Base-by-base conservation (phyloP, 2,888 invertebrate genomes). In the Balanococcus diminutus region DNA sequence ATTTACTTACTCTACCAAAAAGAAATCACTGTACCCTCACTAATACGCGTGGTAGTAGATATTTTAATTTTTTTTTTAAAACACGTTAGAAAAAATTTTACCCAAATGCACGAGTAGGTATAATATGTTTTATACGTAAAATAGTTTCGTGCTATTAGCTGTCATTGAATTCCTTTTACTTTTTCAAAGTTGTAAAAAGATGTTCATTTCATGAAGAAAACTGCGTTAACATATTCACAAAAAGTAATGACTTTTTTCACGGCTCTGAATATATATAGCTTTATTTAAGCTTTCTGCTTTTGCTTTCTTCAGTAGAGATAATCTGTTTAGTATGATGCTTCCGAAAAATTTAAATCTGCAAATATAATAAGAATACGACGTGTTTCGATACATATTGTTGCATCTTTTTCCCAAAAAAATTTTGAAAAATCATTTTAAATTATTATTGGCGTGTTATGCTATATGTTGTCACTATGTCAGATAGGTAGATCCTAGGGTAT, bases 161-260 rank as follows among this genome's bases (percentile, higher is more conserved):
- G 14, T 6, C 31, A 72, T 72, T 72, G 72, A 72, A 72, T 72
- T 72, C 72, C 72, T 31, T 31, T 72, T 72, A 72, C 72, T 72
- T 31, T 72, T 72, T 72, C 22, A 28, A 72, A 31, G 22, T 25
- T 81, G n/a, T 19, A 5, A 39, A 39, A 46, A 81, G 19, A 81
- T 32, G 25, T 81, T 81, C 39, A 16, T 42, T 42, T 42, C 16
- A 36, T 32, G 39, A 42, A 36, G n/a, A 32, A 22, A 46, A 81
- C 81, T 11, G 28, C 39, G 39, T 39, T 42, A 81, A 39, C 81
- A 39, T 46, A 39, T 81, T 81, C 39, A 39, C 81, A 46, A 46
- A 46, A 46, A n/a, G 81, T 42, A 81, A 72, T 72, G 72, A 72
- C 72, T 72, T 72, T 72, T 72, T 72, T 72, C 72, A 31, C 31